Evolutionary conservation across 2,888 invertebrate species (phyloP).

Genomic region (Aleiodes testaceus): DNA sequence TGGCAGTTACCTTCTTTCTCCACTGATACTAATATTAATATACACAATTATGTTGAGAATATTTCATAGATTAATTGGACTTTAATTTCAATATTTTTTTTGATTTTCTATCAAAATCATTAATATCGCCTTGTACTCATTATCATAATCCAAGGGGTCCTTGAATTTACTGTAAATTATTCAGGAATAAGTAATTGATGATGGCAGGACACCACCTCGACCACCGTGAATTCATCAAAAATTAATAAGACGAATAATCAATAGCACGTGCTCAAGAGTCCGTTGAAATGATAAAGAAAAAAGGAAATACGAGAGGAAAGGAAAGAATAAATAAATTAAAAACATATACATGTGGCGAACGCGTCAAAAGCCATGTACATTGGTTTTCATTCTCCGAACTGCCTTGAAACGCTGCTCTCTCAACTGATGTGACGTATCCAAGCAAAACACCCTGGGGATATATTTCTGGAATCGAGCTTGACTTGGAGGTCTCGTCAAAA

Average conservation of each 20-base stretch:
- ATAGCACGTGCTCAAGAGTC: slow-evolving; percentile 40
- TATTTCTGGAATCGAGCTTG: slow-evolving; percentile 23
- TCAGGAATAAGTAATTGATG: slow-evolving; percentile 39
- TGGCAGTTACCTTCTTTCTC: slow-evolving; percentile 15
- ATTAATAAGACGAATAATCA: slow-evolving; percentile 27
- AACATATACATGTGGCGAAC: slow-evolving; percentile 36
- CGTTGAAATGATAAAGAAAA: slow-evolving; percentile 7
- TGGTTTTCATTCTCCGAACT: slow-evolving; percentile 38
- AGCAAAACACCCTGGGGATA: slow-evolving; percentile 11
- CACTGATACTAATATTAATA: neutral
- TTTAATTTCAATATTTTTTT: too few species aligned
- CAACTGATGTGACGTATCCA: slow-evolving; percentile 31
- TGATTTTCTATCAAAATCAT: neutral
- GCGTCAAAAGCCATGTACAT: slow-evolving; percentile 37
- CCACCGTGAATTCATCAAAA: slow-evolving; percentile 35
- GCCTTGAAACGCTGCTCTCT: slow-evolving; percentile 30
- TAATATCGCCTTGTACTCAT: neutral
- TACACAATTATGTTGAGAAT: too few species aligned
- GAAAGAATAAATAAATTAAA: slow-evolving; percentile 11
- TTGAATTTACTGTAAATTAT: slow-evolving; percentile 28
- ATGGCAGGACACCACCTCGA: slow-evolving; percentile 26
- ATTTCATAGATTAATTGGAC: too few species aligned
- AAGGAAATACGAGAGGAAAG: slow-evolving; percentile 12
- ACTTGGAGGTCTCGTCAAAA: slow-evolving; percentile 26
- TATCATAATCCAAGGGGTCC: too few species aligned